Evolutionary conservation across 2,113 vertebrate genomes (phyloP), one percentile per base, ranked within the genome.

Genomic region (Leucopternis melanops): DNA sequence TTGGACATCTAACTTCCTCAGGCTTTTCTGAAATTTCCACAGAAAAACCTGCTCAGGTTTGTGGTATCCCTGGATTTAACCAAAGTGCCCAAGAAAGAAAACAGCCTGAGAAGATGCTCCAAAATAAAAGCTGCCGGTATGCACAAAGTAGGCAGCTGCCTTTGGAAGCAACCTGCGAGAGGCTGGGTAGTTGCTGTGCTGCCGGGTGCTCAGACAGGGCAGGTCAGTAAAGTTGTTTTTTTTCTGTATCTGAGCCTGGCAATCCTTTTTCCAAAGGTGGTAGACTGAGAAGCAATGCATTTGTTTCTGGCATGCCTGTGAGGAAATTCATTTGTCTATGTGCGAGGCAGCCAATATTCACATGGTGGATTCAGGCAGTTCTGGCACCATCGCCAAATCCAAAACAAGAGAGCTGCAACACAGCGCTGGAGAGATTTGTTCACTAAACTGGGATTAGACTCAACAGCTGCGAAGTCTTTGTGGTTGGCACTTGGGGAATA

Each of bases 401-500:
- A 47, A 17, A 81, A 3, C 32, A 55, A 63, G 73, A 87, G 58
- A 86, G 75, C 57, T 21, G 54, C 4, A 2, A 8, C 52, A 27
- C 40, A 22, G 70, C 0, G 0, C 81, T 3, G 10, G n/a, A 14
- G 50, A 86, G 72, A 88, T 90, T 92, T 94, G 82, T 83, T 93
- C 61, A 7, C 88, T 92, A 71, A 92, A 94, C 7, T 78, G 40
- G 61, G 88, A 95, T 94, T 86, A 86, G 82, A 59, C 72, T 81
- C 65, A 84, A 75, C 86, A 93, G 63, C 69, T 94, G 88, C 38
- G 31, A 67, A 73, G 74, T 15, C 90, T 93, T 88, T 93, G 86
- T 92, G 80, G n/a, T 5, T 93, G 80, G 88, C 81, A 15, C 47
- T 67, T 86, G n/a, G 79, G 83, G 95, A 92, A 31, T 88, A 92